phyloP scores from a whole-genome alignment of 2,888 invertebrate species.

The Eupeodes latifasciatus region DNA sequence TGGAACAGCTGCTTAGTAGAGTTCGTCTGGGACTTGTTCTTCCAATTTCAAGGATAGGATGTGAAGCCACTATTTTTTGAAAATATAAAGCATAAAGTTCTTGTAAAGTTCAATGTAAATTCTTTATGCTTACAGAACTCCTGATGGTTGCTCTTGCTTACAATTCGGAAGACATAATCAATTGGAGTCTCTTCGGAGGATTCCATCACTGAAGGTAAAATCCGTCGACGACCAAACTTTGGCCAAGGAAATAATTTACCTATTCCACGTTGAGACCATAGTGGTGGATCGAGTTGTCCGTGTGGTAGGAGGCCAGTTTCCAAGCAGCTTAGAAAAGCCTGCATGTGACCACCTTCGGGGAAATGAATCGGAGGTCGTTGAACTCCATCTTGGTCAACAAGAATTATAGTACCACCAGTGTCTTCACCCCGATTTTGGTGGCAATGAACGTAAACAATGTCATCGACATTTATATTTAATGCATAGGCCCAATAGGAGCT shows the following conservation, averaged over 20 bases:
- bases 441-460: slow-evolving; percentile 98
- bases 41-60: slow-evolving; percentile 87
- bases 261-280: slow-evolving; percentile 96
- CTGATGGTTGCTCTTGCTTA: slow-evolving; percentile 90
- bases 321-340: slow-evolving; percentile 95
- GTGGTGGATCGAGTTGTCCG: slow-evolving; percentile 95
- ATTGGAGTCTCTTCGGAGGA: slow-evolving; percentile 86
- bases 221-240: slow-evolving; percentile 86
- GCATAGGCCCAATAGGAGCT: slow-evolving; percentile 96
- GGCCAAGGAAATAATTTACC: slow-evolving; percentile 87
- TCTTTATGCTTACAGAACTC: slow-evolving; percentile 87
- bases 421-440: slow-evolving; percentile 92
- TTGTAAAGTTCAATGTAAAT: not conserved
- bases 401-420: slow-evolving; percentile 93
- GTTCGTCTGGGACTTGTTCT: slow-evolving; percentile 84
- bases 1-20: slow-evolving; percentile 88
- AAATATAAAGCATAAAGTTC: not conserved
- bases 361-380: slow-evolving; percentile 97
- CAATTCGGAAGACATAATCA: slow-evolving; percentile 96
- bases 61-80: slow-evolving; percentile 85
- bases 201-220: slow-evolving; percentile 88
- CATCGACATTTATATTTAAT: slow-evolving; percentile 93
- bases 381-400: slow-evolving; percentile 97
- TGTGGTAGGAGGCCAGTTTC: slow-evolving; percentile 93
- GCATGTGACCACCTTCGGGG: slow-evolving; percentile 94